Base-by-base conservation (phyloP, 1,140 invertebrate genomes). In the Lepidurus apus region DNA sequence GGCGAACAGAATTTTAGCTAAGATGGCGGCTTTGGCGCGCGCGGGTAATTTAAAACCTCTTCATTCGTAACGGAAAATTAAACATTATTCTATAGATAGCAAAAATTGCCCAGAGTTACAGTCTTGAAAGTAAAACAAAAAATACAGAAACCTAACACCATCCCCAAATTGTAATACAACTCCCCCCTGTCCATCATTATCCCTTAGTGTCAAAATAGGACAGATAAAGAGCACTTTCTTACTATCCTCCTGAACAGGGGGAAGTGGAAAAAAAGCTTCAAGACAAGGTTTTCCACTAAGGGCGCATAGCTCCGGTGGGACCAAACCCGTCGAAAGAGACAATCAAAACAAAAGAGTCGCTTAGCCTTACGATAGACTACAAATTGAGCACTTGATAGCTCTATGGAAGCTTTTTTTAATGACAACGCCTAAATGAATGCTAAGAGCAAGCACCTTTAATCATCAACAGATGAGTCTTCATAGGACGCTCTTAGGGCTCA, bases 401-500 rank as follows among this genome's bases (percentile, higher is more conserved):
- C 21, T 21, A 21, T 65, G 21, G 8, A 65, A 65, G 53, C 53
- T 65, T 65, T 21, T 65, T 65, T 65, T 17, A 11, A 4, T 65
- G 53, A 65, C 13, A 65, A 5, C 21, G 53, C 53, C 53, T 65
- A n/a, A 65, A 65, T 65, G 53, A 65, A 65, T 65, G 13, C 53
- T 65, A 65, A 65, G 53, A 65, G 53, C 53, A 65, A 65, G 53
- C 9, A n/a, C 53, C 17, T 65, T n/a, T 65, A 65, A 65, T 13
- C 1, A 21, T 21, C 5, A 21, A 65, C 53, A 65, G 17, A 65
- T 21, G 53, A 17, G 53, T 65, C 53, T 65, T 21, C 53, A 13
- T 17, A n/a, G 6, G 6, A 7, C 13, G 6, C 13, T 65, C 21
- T 65, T 65, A 21, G 17, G 17, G 53, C 13, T 21, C 8, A 13